Evolutionary conservation across 1,140 invertebrate species (phyloP), one percentile per base, ranked within the genome.

Genomic region (Magallana gigas): DNA sequence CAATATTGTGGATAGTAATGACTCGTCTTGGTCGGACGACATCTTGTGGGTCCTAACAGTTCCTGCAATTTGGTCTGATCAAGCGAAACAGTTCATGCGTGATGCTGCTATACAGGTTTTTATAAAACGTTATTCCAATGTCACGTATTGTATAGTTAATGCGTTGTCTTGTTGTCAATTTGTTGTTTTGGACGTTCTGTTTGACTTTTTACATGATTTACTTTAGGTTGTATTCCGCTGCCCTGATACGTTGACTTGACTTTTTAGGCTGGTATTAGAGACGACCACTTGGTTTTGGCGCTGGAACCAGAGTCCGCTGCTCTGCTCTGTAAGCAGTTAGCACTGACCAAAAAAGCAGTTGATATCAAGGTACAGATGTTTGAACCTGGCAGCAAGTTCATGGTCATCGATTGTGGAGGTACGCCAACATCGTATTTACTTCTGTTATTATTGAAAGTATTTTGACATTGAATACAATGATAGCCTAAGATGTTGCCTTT

Each of bases 31-130:
- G 68, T 71, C 68, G 1, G 5, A 8, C 18, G 68, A 71, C 36
- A 29, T 71, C 12, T 11, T 71, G 68, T 71, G 68, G 68, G 68
- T 71, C 11, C 68, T 71, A 29, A 71, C 68, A 11, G 68, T 71
- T 71, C 18, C 68, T 36, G 68, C 68, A 5, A 71, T 71, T 23
- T 71, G 68, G 68, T 71, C 68, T 71, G 68, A 71, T 3, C 8
- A 71, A 71, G 68, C 68, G 18, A 71, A 71, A 36, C 68, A 71
- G 18, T 71, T 71, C 68, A 71, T 71, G 68, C 23, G 68, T 9
- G 68, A 71, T 11, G 68, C 68, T 29, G 68, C 68, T 29, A 71
- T 71, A 29, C 68, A 71, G 68, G 68, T 71, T 29, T 9, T 7
- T 8, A 23, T 23, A 23, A 23, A 23, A 23, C 23, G 23, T 23